phyloP scores from a whole-genome alignment of 2,888 invertebrate species.

The Ophion costatus region DNA sequence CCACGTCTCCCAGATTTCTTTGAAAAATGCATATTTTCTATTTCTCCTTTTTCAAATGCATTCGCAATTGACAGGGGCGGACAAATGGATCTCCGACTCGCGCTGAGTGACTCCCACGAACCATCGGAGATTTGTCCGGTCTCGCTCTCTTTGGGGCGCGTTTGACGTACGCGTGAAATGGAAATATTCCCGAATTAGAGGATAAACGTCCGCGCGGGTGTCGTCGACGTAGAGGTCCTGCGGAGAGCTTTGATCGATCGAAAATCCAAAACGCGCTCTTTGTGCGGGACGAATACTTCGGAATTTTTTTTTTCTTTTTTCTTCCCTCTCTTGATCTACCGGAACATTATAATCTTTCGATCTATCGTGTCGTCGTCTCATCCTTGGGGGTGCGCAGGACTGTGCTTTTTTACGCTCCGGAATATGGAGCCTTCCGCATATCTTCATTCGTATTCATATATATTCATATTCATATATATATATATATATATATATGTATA shows the following conservation, averaged over 20 bases:
- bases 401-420: constrained; percentile 36
- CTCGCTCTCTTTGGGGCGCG: neutral
- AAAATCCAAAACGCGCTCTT: constrained; percentile 1
- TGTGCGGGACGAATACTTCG: neutral
- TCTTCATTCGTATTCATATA: neutral
- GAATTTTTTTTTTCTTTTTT: too few species aligned
- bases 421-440: neutral
- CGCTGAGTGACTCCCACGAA: too few species aligned
- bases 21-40: too few species aligned
- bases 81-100: too few species aligned
- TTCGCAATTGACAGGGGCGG: too few species aligned
- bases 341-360: constrained; percentile 54
- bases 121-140: too few species aligned
- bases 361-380: constrained; percentile 55
- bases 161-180: neutral
- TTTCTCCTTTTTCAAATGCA: too few species aligned
- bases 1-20: too few species aligned
- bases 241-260: constrained; percentile 36
- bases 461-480: neutral
- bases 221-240: constrained; percentile 16
- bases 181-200: neutral
- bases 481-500: too few species aligned
- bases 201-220: constrained; percentile 25
- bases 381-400: constrained; percentile 32
- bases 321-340: neutral